Evolutionary conservation across 2,113 vertebrate species (phyloP).

Genomic region (Elachura formosa): DNA sequence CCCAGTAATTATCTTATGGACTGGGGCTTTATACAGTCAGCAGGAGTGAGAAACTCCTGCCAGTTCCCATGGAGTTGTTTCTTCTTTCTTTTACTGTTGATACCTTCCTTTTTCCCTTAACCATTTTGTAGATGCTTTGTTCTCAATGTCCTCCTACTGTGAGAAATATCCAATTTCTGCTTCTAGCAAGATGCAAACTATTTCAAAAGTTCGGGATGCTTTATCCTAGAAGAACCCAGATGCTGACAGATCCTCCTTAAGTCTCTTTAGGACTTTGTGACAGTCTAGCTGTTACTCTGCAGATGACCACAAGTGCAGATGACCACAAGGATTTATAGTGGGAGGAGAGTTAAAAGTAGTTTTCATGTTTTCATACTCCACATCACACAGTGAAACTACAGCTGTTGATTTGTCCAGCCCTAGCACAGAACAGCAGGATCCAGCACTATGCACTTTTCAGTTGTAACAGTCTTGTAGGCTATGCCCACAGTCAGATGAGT

Average conservation of each 20-base stretch:
- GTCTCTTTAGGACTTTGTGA: neutral
- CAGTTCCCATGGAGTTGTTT: neutral
- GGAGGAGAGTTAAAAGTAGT: neutral
- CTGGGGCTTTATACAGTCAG: neutral
- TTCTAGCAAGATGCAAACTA: neutral
- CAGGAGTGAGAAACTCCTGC: neutral
- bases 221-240: neutral
- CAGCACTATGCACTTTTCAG: neutral
- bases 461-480: neutral
- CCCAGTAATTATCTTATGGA: neutral
- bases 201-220: neutral
- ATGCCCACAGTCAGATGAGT: neutral
- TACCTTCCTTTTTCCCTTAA: neutral
- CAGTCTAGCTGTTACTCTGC: neutral
- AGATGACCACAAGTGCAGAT: neutral
- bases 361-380: neutral
- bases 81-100: neutral
- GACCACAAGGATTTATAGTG: neutral
- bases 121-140: neutral
- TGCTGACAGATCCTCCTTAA: neutral
- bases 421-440: neutral
- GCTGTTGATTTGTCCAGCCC: neutral
- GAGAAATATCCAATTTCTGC: neutral
- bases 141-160: neutral
- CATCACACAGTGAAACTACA: neutral